These are phyloP conservation scores for Epinotia nisella DNA, from an alignment of 2,888 invertebrate species.

Conservation along the genomic window DNA sequence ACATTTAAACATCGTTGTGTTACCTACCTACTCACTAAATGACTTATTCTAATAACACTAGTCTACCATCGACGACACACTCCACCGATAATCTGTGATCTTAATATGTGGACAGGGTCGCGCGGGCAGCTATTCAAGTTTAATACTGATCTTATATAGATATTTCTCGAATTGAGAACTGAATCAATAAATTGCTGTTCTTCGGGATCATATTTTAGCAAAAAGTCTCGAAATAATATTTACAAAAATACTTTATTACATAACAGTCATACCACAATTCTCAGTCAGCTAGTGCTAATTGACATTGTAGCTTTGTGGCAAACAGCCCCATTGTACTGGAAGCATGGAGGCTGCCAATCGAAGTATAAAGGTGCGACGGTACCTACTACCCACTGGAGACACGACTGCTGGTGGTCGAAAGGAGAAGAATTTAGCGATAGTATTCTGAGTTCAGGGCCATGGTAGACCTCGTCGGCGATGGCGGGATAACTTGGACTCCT, in stretches of 20 bases:
- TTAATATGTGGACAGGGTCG: too few species aligned
- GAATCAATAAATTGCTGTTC: not conserved
- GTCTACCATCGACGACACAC: too few species aligned
- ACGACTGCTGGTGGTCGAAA: conserved; percentile 45
- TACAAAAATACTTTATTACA: conserved; percentile 24
- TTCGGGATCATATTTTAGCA: not conserved
- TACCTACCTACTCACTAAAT: too few species aligned
- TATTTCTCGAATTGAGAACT: not conserved
- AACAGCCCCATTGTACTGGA: conserved; percentile 45
- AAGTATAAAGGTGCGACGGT: conserved; percentile 46
- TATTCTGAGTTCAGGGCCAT: too few species aligned
- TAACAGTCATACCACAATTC: conserved; percentile 25
- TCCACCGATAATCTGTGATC: too few species aligned
- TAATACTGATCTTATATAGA: too few species aligned
- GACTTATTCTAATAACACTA: too few species aligned
- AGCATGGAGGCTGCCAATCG: conserved; percentile 37
- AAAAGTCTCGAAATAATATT: conserved; percentile 7
- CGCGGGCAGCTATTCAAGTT: too few species aligned
- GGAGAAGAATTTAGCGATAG: conserved; percentile 24
- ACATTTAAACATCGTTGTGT: too few species aligned
- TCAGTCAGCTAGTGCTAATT: conserved; percentile 48
- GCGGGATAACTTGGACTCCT: too few species aligned
- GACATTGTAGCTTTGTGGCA: conserved; percentile 47
- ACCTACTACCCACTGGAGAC: conserved; percentile 41
- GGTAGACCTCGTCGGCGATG: too few species aligned